Percentiles rank a stretch among this genome's conserved stretches.
These are phyloP conservation scores for Maccullochella peelii DNA, from an alignment of 2,113 vertebrate genomes.

Conservation along the genomic window DNA sequence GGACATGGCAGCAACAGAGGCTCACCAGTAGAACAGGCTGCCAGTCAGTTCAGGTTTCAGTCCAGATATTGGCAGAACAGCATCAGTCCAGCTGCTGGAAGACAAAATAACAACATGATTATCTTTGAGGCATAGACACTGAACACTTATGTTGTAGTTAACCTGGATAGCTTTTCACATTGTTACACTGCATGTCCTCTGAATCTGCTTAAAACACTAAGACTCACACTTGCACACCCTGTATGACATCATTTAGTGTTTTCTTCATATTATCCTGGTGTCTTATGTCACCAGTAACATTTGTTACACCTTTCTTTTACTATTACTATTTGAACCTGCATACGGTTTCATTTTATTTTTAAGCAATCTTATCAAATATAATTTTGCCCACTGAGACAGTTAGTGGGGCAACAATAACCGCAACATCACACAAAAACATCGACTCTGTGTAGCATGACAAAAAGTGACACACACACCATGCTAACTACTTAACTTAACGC, in stretches of 20 bases:
- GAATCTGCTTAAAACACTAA: neutral
- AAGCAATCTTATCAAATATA: neutral
- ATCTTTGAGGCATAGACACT: neutral
- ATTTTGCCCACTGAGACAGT: neutral
- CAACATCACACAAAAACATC: neutral
- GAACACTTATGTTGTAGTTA: neutral
- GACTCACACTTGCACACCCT: neutral
- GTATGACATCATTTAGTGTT: neutral
- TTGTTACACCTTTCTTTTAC: neutral
- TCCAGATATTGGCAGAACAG: constrained; percentile 42
- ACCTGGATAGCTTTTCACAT: neutral
- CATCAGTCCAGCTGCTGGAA: constrained; percentile 56
- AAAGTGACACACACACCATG: neutral
- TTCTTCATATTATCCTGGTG: neutral
- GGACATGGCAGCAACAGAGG: constrained; percentile 85
- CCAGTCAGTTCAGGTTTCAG: constrained; percentile 21
- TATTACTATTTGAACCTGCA: neutral
- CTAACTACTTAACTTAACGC: neutral
- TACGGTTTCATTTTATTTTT: neutral
- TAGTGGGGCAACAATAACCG: neutral
- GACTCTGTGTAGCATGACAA: too few species aligned
- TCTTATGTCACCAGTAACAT: neutral
- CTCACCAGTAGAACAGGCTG: constrained; percentile 19
- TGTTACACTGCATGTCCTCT: neutral
- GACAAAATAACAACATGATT: neutral